Base-by-base conservation (phyloP, 2,797 vertebrate species). In the Falco columbarius region DNA sequence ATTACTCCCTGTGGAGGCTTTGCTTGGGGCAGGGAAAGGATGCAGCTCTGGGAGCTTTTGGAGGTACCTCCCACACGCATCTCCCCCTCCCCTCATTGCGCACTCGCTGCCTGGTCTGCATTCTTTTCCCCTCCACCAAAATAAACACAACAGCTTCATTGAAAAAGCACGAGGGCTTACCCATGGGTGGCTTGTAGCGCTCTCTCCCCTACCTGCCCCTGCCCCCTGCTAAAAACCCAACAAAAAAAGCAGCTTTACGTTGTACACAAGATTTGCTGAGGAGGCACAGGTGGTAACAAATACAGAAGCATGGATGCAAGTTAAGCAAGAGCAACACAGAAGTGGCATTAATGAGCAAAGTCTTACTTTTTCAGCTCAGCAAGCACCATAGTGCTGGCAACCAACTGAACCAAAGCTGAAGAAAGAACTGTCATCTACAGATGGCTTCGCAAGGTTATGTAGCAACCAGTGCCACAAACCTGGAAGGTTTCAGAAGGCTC, bases 1-100 rank as follows among this genome's bases (percentile, higher is more conserved):
- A 0, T 5, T 11, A 23, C 15, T 11, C 9, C 13, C 36, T 0
- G 3, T 0, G 2, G 40, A 42, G 21, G 12, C 1, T 17, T 21
- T 14, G 36, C 36, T 14, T 20, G 52, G 82, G 36, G 54, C 36
- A 34, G 29, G 42, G 52, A 22, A 16, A 8, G 26, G 5, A 1
- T 1, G 30, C 30, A 11, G 24, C n/a, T 34, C 27, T 2, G 7
- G 12, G 3, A 59, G 71, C 95, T 32, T 24, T 13, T 9, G 16
- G n/a, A 54, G 10, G 0, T 3, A 1, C 21, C 61, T 40, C 38
- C 24, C 66, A 40, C 42, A 1, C 1, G 4, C 55, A 21, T 9
- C n/a, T 42, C 23, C 59, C 59, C 15, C 34, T 49, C 47, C 65
- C 32, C 7, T 12, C 52, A 14, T 16, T 30, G 36, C 74, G 23